A percentile compares a stretch with the other conserved stretches of the same genome.
phyloP scores from a whole-genome alignment of 2,113 vertebrate genomes.

The Chlorocebus sabaeus region DNA sequence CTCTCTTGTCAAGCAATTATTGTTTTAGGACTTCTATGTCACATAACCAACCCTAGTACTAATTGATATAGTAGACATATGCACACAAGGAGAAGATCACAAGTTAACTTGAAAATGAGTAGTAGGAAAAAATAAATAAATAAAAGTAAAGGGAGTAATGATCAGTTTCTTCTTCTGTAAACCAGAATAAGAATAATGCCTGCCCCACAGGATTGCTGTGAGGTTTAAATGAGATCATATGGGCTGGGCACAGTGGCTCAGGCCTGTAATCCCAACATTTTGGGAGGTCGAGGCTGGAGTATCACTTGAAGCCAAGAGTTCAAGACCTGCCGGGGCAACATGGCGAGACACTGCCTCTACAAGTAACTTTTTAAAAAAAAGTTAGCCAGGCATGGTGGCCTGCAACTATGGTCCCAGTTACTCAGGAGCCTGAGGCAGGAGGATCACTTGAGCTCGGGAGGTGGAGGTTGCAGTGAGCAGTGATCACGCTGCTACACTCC shows the following conservation, averaged over 20 bases:
- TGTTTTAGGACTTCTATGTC: not conserved
- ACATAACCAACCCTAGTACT: not conserved
- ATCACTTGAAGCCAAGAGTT: not conserved
- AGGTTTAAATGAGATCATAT: not conserved
- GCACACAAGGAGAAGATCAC: too few species aligned
- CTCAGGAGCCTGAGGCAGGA: not conserved
- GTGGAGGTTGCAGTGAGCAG: not conserved
- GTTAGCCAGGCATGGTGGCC: not conserved
- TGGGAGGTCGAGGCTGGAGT: not conserved
- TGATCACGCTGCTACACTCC: not conserved
- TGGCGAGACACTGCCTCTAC: not conserved
- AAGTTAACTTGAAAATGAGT: not conserved
- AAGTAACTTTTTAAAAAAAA: not conserved
- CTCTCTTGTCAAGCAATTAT: not conserved
- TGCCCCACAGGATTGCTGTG: too few species aligned
- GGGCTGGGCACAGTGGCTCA: not conserved
- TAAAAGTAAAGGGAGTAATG: not conserved
- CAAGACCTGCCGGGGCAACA: not conserved
- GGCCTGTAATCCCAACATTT: not conserved
- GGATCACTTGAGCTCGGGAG: not conserved
- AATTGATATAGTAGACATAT: not conserved
- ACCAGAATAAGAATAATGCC: not conserved
- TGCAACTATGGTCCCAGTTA: too few species aligned
- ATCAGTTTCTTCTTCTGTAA: not conserved
- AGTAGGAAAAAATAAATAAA: not conserved